phyloP scores from a whole-genome alignment of 2,797 vertebrate species.

The Muraenolepis orangiensis region DNA sequence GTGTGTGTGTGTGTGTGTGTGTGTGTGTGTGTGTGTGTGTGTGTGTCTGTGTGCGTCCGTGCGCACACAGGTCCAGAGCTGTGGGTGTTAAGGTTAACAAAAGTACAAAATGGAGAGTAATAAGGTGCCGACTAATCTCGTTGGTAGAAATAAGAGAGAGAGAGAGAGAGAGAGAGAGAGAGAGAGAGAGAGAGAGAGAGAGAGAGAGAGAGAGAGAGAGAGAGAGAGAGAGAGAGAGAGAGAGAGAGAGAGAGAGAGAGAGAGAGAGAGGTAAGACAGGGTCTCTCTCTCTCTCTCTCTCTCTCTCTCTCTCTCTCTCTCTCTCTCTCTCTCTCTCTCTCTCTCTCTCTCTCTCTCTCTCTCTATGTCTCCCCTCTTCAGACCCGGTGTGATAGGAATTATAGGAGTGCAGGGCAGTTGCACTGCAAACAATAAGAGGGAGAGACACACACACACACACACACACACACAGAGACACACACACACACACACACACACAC shows the following conservation, averaged over 20 bases:
- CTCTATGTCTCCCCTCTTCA: neutral
- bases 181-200: too few species aligned
- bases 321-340: neutral
- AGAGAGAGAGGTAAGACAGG: too few species aligned
- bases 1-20: neutral
- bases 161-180: too few species aligned
- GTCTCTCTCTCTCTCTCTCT: neutral
- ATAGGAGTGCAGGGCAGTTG: slow-evolving; percentile 48
- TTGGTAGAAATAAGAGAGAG: neutral
- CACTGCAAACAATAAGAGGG: slow-evolving; percentile 66
- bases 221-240: neutral
- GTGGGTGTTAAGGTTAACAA: neutral
- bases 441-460: too few species aligned
- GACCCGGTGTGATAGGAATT: slow-evolving; percentile 53
- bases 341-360: neutral
- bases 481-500: neutral
- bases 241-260: too few species aligned
- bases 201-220: too few species aligned
- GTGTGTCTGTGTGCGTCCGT: neutral
- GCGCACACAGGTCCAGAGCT: too few species aligned
- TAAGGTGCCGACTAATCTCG: neutral
- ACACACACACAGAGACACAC: neutral
- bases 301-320: neutral
- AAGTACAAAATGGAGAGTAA: neutral
- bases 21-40: too few species aligned